Evolutionary conservation across 2,888 invertebrate genomes (phyloP).

Genomic region (Carpatolechia fugitivella): DNA sequence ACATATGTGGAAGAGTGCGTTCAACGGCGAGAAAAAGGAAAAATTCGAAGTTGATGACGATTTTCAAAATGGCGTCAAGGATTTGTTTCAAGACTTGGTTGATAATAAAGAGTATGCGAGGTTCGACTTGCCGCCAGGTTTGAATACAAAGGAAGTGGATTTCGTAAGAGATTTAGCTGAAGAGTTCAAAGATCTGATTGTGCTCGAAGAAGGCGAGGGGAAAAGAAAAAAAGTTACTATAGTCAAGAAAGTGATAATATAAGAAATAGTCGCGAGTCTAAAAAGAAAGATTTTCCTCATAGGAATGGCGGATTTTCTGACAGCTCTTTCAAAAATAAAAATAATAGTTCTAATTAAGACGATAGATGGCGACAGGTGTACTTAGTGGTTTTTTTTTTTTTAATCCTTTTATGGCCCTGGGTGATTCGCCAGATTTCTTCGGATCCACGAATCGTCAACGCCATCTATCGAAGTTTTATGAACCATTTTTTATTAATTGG

Average conservation of each 20-base stretch:
- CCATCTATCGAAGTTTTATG: too few relatives aligned
- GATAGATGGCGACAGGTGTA: too few relatives aligned
- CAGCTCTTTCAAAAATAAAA: too few relatives aligned
- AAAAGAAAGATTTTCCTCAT: too few relatives aligned
- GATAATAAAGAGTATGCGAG: constrained; percentile 46
- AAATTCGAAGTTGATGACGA: constrained; percentile 51
- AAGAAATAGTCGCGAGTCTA: not conserved
- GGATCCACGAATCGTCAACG: too few relatives aligned
- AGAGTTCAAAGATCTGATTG: constrained; percentile 42
- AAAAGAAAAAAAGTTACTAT: constrained; percentile 48
- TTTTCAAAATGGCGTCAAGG: constrained; percentile 49
- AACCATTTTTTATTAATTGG: too few relatives aligned
- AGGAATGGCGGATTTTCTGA: too few relatives aligned
- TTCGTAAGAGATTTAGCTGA: constrained; percentile 50
- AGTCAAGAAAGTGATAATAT: constrained; percentile 32
- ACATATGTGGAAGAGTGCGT: constrained; percentile 57
- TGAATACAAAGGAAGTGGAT: constrained; percentile 47
- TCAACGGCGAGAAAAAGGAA: constrained; percentile 38
- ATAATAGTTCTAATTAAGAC: too few relatives aligned
- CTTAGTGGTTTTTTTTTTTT: too few relatives aligned
- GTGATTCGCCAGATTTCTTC: too few relatives aligned
- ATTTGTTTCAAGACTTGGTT: constrained; percentile 60
- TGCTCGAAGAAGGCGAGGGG: constrained; percentile 48
- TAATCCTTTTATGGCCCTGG: too few relatives aligned
- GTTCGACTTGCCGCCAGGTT: constrained; percentile 53